Conservation (phyloP, 2,888 invertebrate genomes). For the Pantelozetes paolii region DNA sequence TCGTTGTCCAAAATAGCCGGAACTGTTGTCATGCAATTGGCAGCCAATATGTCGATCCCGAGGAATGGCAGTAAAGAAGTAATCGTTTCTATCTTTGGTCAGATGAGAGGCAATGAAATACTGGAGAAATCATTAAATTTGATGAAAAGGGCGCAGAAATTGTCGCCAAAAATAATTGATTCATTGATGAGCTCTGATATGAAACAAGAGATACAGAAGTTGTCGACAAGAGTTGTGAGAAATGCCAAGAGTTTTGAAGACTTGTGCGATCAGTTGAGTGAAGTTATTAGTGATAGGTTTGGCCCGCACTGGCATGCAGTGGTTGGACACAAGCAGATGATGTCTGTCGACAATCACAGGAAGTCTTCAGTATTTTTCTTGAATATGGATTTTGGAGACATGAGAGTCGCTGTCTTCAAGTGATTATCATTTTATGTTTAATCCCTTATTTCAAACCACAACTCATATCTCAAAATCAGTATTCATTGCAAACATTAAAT, state of each 20-base stretch:
- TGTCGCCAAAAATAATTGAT: constrained; percentile 36
- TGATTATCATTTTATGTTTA: constrained; percentile 2
- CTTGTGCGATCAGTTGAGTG: constrained; percentile 33
- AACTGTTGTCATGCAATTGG: constrained; percentile 30
- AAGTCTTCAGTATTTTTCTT: constrained; percentile 37
- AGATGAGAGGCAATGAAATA: neutral
- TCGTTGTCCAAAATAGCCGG: neutral
- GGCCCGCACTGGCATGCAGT: constrained; percentile 40
- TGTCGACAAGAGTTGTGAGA: constrained; percentile 32
- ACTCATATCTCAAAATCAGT: no score
- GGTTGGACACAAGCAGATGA: constrained; percentile 33
- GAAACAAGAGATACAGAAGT: constrained; percentile 31
- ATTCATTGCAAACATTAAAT: no score
- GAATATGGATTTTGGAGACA: constrained; percentile 37
- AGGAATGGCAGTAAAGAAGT: neutral
- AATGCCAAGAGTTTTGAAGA: constrained; percentile 31
- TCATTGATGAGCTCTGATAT: constrained; percentile 39
- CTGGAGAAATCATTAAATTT: neutral
- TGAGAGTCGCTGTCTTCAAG: constrained; percentile 38
- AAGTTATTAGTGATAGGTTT: constrained; percentile 35
- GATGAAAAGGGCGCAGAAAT: constrained; percentile 34
- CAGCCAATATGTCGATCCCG: neutral
- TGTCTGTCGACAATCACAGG: constrained; percentile 39
- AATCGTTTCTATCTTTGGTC: constrained; percentile 5
- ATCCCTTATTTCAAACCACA: neutral